Evolutionary conservation across 2,888 invertebrate genomes (phyloP).

Genomic region (Stenodera caucasica): DNA sequence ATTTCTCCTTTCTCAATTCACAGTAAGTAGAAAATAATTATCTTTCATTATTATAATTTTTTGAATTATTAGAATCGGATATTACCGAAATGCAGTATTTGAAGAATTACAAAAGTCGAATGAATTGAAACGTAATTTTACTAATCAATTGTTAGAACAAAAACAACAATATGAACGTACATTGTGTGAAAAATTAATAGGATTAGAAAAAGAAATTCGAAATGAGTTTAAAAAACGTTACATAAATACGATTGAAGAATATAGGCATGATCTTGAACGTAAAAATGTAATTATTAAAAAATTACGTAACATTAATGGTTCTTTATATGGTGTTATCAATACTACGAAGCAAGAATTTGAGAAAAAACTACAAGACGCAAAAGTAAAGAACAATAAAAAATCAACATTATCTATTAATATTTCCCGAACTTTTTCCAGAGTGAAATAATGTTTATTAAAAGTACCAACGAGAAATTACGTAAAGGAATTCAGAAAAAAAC

Average conservation of each 20-base stretch:
- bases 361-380: conserved; percentile 4
- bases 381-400: no score
- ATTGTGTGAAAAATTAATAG: conserved; percentile 8
- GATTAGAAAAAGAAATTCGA: conserved; percentile 5
- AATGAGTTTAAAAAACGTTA: conserved; percentile 16
- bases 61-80: conserved; percentile 16
- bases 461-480: no score
- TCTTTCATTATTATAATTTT: not conserved
- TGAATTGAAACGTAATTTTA: conserved; percentile 14
- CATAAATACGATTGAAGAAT: conserved; percentile 10
- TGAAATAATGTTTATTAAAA: no score
- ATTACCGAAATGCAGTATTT: conserved; percentile 14
- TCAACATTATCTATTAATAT: no score
- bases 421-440: no score
- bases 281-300: conserved; percentile 10
- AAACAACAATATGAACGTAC: not conserved
- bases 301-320: conserved; percentile 13
- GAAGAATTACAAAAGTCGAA: conserved; percentile 15
- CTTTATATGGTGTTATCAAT: conserved; percentile 12
- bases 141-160: conserved; percentile 7
- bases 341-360: conserved; percentile 11
- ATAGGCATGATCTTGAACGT: conserved; percentile 13
- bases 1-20: conserved; percentile 9
- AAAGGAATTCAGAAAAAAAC: no score
- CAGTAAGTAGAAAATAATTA: conserved; percentile 5